Evolutionary conservation across 1,140 invertebrate species (phyloP).

Genomic region (Cotesia vestalis): DNA sequence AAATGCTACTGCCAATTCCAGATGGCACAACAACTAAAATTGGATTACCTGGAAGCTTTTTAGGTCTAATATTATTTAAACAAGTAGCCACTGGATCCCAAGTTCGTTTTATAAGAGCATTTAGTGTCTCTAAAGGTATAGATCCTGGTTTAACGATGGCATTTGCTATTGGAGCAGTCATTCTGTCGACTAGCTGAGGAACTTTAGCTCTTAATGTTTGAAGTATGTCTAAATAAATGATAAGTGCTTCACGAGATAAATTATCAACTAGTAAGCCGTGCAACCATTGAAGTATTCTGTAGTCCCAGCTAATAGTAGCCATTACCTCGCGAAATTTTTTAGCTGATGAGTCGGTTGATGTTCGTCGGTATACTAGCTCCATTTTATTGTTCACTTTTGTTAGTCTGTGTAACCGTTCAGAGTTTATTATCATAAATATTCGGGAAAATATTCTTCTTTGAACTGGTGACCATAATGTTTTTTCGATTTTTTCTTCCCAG

Average conservation of each 20-base stretch:
- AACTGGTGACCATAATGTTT: constrained; percentile 72
- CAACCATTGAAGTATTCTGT: constrained; percentile 80
- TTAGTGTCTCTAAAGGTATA: constrained; percentile 70
- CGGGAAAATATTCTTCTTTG: constrained; percentile 76
- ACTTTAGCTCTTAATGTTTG: constrained; percentile 80
- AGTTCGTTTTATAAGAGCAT: constrained; percentile 75
- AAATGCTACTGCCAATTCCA: constrained; percentile 56
- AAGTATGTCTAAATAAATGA: constrained; percentile 82
- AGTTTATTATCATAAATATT: constrained; percentile 75
- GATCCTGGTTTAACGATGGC: constrained; percentile 57
- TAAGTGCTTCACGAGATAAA: constrained; percentile 74
- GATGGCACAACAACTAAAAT: constrained; percentile 76
- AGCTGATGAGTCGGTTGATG: constrained; percentile 77
- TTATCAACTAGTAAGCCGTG: constrained; percentile 78
- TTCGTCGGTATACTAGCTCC: constrained; percentile 75
- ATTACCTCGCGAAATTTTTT: constrained; percentile 74
- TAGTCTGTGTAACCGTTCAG: constrained; percentile 75
- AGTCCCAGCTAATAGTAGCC: constrained; percentile 75
- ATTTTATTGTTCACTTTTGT: constrained; percentile 67
- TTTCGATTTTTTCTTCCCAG: constrained; percentile 77
- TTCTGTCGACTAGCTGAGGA: constrained; percentile 80
- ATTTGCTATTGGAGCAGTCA: constrained; percentile 69
- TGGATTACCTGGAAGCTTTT: constrained; percentile 78
- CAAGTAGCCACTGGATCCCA: constrained; percentile 78
- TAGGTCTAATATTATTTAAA: constrained; percentile 69